A percentile compares a stretch with the other conserved stretches of the same genome.
phyloP scores from a whole-genome alignment of 2,888 invertebrate species.

The Lithophane ornitopus region DNA sequence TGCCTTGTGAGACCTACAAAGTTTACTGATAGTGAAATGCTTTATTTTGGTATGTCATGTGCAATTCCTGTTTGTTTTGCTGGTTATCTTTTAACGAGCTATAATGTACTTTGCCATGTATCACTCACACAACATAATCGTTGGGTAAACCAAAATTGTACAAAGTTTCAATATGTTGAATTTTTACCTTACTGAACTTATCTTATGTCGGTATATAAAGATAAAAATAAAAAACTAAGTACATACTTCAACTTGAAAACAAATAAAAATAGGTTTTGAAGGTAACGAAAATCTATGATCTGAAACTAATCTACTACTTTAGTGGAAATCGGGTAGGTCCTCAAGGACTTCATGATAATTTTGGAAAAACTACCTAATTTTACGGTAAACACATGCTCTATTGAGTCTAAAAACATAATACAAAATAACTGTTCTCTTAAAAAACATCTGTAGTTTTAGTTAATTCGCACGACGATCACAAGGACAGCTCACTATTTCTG shows the following conservation, averaged over 20 bases:
- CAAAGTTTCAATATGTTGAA: neutral
- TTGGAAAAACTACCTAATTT: neutral
- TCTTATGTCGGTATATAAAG: neutral
- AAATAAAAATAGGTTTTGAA: neutral
- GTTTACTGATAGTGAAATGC: slow-evolving; percentile 29
- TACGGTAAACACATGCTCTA: neutral
- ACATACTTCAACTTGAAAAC: slow-evolving; percentile 1
- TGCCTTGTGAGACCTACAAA: slow-evolving; percentile 29
- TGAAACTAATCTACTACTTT: neutral
- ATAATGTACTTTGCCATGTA: slow-evolving; percentile 1
- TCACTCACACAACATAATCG: neutral
- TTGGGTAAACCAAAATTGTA: neutral
- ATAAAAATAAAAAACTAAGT: too few relatives aligned
- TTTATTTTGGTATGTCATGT: slow-evolving; percentile 32
- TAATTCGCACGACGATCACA: slow-evolving; percentile 69
- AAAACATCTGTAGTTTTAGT: slow-evolving; percentile 43
- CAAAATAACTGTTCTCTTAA: slow-evolving; percentile 8
- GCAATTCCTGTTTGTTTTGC: slow-evolving; percentile 8
- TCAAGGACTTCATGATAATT: neutral
- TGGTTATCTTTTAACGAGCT: slow-evolving; percentile 12
- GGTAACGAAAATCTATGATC: neutral
- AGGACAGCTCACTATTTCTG: slow-evolving; percentile 82
- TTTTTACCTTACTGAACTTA: neutral
- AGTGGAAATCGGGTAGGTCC: neutral
- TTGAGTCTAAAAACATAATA: neutral